Evolutionary conservation across 2,113 vertebrate species (phyloP), one percentile per base, ranked within the genome.

Genomic region (Chrysochloris asiatica): DNA sequence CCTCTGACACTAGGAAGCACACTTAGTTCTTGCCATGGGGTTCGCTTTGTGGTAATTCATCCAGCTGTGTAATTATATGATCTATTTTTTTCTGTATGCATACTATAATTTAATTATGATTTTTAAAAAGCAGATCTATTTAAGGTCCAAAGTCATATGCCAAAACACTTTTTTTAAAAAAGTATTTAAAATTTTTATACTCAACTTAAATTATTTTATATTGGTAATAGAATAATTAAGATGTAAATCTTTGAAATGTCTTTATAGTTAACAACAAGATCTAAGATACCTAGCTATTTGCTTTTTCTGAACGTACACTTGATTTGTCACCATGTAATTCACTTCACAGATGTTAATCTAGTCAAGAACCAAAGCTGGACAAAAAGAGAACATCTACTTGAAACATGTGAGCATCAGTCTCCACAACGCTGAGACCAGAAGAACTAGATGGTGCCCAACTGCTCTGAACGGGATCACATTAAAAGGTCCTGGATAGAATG

Each of bases 301-400:
- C 19, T 2, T 6, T 81, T 36, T 19, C 36, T 33, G 45, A 69
- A 91, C 45, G 41, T 12, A 14, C 26, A 86, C 59, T 77, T 77
- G 14, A 2, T 45, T 71, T 26, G 6, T 4, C 38, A 92, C 50
- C 22, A 3, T 65, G 10, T 54, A 19, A 80, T 14, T 71, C 82
- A 83, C 45, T 89, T 63, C 50, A 47, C n/a, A 71, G 79, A 86
- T 36, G 48, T 65, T 80, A n/a, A 78, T 69, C 78, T 87, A 52
- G 69, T 24, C 48, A 91, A 86, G 48, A 91, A 89, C 72, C 28
- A 67, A n/a, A n/a, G n/a, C n/a, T n/a, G n/a, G n/a, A n/a, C n/a
- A n/a, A n/a, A n/a, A n/a, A n/a, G n/a, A n/a, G n/a, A n/a, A n/a
- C n/a, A n/a, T n/a, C n/a, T n/a, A n/a, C n/a, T n/a, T n/a, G n/a